Evolutionary conservation across 1,140 invertebrate genomes (phyloP), one percentile per base, ranked within the genome.

Genomic region (Apolygus lucorum): DNA sequence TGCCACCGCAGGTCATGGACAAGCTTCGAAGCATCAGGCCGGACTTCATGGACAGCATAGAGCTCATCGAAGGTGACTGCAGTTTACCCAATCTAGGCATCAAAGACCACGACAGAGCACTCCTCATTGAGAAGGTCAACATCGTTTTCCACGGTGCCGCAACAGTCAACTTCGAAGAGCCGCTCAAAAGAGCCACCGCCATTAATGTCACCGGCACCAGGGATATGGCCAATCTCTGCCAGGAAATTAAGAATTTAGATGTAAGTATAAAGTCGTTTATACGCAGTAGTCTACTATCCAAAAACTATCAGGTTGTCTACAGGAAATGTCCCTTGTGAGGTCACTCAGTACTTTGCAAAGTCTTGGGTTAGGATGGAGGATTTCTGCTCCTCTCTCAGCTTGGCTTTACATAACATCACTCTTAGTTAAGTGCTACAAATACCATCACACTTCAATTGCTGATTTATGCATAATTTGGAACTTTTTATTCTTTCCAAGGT

Each of bases 121-220:
- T 84, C 21, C 75, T 76, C 28, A 76, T 83, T 26, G 70, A 71
- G n/a, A 28, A 72, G 24, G 69, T 75, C 13, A 63, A 71, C 52
- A 70, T 76, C 22, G 69, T 89, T 2, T 91, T 96, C 77, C 93
- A 97, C 76, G 90, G 87, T 22, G 94, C 92, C 0, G 92, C 92
- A 0, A 93, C 92, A 0, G 84, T 95, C 0, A 88, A 89, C 54
- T 94, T 96, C 76, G 88, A 95, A 77, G 92, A 95, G 79, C 87
- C 89, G 71, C 78, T 97, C 1, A 86, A 87, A 75, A 74, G 80
- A 26, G 81, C 85, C 0, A 80, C 85, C 1, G 82, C 80, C 14
- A 85, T 87, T 59, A 88, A 89, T 76, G 81, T 84, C 0, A 74
- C 80, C 14, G 84, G 85, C 0, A 87, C 88, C 2, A 84, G 85